A percentile compares a stretch with the other conserved stretches of the same genome.
Conservation (phyloP, 2,797 vertebrate species). For the Euthynnus affinis region DNA sequence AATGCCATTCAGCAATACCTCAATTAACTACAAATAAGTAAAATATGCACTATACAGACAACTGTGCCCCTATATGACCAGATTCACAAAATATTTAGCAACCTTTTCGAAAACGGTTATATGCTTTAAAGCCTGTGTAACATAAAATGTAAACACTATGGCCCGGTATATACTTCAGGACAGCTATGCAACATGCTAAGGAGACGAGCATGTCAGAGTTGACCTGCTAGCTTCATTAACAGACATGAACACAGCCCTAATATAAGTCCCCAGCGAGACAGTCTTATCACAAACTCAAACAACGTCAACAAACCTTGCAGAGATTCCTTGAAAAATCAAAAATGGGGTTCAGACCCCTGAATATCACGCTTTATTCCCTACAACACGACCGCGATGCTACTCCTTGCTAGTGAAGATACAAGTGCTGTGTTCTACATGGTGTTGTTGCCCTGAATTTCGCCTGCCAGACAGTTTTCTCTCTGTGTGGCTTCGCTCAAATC, state of each 20-base stretch:
- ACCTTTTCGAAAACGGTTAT: too few relatives aligned
- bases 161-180: background rate
- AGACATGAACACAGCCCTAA: background rate
- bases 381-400: background rate
- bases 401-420: background rate
- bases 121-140: background rate
- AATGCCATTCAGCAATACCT: too few relatives aligned
- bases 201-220: slow-evolving; percentile 33
- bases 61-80: background rate
- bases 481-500: background rate
- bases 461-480: background rate
- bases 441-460: background rate
- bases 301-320: slow-evolving; percentile 59
- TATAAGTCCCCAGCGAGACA: background rate
- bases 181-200: slow-evolving; percentile 9
- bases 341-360: background rate
- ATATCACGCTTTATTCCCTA: slow-evolving; percentile 20
- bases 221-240: slow-evolving; percentile 12
- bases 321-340: background rate
- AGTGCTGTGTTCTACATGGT: background rate
- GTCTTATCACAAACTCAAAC: rapidly evolving
- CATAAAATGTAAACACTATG: background rate
- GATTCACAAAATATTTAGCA: background rate
- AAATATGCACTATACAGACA: background rate
- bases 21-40: background rate